phyloP scores from a whole-genome alignment of 2,113 vertebrate species.

The Bufo gargarizans region DNA sequence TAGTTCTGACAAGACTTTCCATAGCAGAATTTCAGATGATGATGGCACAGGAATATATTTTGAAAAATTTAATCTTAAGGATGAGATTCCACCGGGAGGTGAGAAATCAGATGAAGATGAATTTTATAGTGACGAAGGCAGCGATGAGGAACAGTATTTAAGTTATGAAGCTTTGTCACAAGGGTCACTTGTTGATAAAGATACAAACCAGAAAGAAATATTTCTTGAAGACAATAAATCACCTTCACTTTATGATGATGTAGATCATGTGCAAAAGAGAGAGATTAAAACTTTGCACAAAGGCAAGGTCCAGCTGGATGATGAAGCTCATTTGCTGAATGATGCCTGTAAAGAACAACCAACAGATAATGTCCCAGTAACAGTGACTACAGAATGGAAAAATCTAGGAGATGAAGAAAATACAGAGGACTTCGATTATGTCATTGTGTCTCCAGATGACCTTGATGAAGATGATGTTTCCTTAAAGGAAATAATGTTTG shows the following conservation, averaged over 20 bases:
- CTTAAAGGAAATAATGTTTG: slow-evolving; percentile 68
- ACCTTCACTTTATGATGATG: neutral
- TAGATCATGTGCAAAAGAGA: neutral
- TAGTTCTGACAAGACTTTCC: slow-evolving; percentile 79
- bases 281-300: too few species aligned
- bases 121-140: slow-evolving; percentile 17
- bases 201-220: neutral
- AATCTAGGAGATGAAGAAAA: slow-evolving; percentile 67
- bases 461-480: slow-evolving; percentile 71
- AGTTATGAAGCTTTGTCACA: slow-evolving; percentile 13
- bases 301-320: neutral
- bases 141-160: slow-evolving; percentile 12
- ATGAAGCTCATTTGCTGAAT: neutral
- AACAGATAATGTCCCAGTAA: neutral
- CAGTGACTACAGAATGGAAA: slow-evolving; percentile 22
- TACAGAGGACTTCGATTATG: slow-evolving; percentile 78
- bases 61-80: slow-evolving; percentile 90
- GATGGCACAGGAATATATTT: slow-evolving; percentile 84
- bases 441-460: slow-evolving; percentile 79
- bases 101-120: slow-evolving; percentile 19
- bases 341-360: slow-evolving; percentile 2
- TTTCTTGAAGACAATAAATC: neutral
- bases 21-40: slow-evolving; percentile 82
- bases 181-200: slow-evolving; percentile 1
- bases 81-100: slow-evolving; percentile 75